Evolutionary conservation across 2,113 vertebrate genomes (phyloP), one percentile per base, ranked within the genome.

Genomic region (Pogonocichla stellata): DNA sequence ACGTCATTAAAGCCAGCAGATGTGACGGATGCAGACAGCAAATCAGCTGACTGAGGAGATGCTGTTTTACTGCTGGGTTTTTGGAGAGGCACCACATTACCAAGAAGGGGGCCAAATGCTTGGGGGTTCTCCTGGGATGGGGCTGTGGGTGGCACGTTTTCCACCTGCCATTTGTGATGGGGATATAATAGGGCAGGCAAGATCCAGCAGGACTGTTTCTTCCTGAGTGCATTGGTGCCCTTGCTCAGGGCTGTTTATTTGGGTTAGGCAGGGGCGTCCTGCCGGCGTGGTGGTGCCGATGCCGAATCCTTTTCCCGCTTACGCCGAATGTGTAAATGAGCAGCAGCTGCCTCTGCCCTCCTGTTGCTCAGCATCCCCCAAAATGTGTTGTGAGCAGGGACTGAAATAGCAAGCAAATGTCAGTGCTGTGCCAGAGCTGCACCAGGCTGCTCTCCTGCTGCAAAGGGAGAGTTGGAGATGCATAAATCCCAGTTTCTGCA

Each of bases 291-390:
- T 6, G 7, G 17, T 33, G 71, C n/a, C 0, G 1, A 38, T 38
- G 64, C 70, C 1, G 18, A 67, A 71, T 70, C 80, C 31, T 72
- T 77, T 71, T 48, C 66, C 62, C 1, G 0, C n/a, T 93, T 89
- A 43, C 1, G 6, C 71, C 6, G 3, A 78, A 91, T 47, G 88
- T 70, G 95, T 84, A 86, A 93, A 94, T 25, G 57, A 92, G 67
- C 48, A 85, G 80, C 91, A 89, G 80, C 94, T 95, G 89, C 89
- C 58, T 87, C 91, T 96, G 87, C 87, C 85, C 84, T 87, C 89
- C 93, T 83, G 58, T 69, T 91, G 96, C 93, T 92, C 91, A 80
- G 89, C 74, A 75, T 69, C 78, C 87, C 56, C 83, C 17, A 9
- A 74, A 89, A 89, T 1, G 18, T 91, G 80, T n/a, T 56, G 79